These are phyloP conservation scores for Polyommatus icarus DNA, from an alignment of 2,888 invertebrate genomes.

Conservation along the genomic window DNA sequence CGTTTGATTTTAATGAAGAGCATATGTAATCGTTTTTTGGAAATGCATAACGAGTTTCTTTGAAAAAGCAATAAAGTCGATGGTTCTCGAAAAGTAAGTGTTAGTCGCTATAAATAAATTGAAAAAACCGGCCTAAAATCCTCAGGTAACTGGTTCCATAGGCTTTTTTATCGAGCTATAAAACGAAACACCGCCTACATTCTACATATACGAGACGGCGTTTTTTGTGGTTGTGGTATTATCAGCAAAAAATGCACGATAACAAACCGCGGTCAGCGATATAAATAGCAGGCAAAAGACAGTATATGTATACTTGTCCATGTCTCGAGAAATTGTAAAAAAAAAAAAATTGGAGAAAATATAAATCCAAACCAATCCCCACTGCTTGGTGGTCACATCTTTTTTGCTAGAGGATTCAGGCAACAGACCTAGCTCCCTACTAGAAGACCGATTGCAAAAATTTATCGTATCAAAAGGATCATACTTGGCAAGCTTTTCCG, in stretches of 20 bases:
- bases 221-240: constrained; percentile 3
- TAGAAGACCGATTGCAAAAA: too few relatives aligned
- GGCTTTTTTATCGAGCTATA: neutral
- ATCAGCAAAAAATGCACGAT: constrained; percentile 4
- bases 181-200: neutral
- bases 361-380: neutral
- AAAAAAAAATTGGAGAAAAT: neutral
- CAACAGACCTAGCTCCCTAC: too few relatives aligned
- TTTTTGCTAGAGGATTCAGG: too few relatives aligned
- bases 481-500: neutral
- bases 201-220: neutral
- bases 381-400: too few relatives aligned
- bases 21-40: neutral
- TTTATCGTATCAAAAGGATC: too few relatives aligned
- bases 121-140: neutral
- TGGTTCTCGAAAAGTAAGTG: neutral
- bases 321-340: neutral
- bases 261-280: constrained; percentile 16
- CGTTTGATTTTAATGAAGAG: neutral
- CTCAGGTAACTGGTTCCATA: neutral
- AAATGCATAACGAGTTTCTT: neutral
- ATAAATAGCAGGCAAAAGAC: neutral
- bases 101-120: neutral
- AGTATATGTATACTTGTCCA: neutral
- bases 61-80: neutral